These are phyloP conservation scores for Erethizon dorsatum DNA, from an alignment of 2,797 vertebrate species.

Conservation along the genomic window DNA sequence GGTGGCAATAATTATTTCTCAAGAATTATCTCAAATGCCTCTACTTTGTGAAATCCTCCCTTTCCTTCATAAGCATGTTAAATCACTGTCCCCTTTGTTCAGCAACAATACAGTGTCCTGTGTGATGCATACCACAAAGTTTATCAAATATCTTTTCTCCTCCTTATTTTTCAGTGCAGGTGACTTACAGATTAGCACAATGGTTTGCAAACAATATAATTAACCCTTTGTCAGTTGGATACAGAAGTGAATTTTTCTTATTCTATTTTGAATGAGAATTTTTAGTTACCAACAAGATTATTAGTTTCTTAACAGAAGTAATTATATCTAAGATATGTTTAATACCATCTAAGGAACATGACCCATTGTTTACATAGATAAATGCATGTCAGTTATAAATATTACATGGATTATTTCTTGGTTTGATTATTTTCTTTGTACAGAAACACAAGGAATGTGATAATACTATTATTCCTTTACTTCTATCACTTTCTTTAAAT, in stretches of 20 bases:
- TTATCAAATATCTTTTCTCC: neutral
- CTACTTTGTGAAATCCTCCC: neutral
- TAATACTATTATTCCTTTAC: neutral
- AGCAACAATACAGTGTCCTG: neutral
- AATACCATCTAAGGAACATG: neutral
- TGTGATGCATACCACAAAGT: neutral
- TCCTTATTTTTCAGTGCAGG: neutral
- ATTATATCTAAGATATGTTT: neutral
- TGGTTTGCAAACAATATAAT: neutral
- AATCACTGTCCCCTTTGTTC: neutral
- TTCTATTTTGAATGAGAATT: neutral
- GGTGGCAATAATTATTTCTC: neutral
- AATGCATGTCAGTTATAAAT: neutral
- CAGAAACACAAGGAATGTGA: neutral
- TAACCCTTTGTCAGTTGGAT: neutral
- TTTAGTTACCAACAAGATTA: neutral
- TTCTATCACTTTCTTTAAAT: neutral
- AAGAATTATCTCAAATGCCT: neutral
- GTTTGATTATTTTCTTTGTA: neutral
- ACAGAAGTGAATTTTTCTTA: constrained; percentile 38
- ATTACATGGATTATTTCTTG: neutral
- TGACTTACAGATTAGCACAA: neutral
- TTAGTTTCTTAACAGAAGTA: neutral
- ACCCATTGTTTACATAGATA: neutral
- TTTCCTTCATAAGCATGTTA: neutral